Conservation (phyloP, 2,797 vertebrate species). For the Manis javanica region DNA sequence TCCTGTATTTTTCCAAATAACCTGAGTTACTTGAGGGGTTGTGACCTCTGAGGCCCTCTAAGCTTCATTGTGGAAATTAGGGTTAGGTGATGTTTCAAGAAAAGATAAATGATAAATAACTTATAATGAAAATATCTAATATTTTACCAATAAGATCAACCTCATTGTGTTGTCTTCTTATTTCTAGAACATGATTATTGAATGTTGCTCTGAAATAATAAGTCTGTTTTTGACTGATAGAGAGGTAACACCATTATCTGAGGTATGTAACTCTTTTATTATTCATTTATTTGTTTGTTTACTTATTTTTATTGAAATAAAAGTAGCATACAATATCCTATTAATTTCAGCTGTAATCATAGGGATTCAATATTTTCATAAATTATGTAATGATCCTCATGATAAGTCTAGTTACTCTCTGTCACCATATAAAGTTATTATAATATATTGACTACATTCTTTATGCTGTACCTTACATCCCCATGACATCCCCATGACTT, state of each 20-base stretch:
- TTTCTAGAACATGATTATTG: constrained; percentile 85
- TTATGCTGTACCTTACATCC: too few relatives aligned
- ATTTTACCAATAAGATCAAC: constrained; percentile 36
- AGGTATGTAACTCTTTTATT: constrained; percentile 84
- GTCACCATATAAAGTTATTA: too few relatives aligned
- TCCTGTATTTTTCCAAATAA: background rate
- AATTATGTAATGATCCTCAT: too few relatives aligned
- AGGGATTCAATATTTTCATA: too few relatives aligned
- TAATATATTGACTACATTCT: too few relatives aligned
- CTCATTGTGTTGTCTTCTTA: constrained; percentile 67
- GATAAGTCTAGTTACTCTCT: too few relatives aligned
- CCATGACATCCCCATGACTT: too few relatives aligned
- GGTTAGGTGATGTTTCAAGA: background rate
- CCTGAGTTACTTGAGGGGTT: background rate
- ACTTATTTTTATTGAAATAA: too few relatives aligned
- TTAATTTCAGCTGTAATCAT: too few relatives aligned
- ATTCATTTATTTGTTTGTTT: too few relatives aligned
- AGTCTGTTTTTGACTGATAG: constrained; percentile 81
- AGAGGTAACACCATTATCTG: constrained; percentile 74
- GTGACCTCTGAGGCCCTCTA: background rate
- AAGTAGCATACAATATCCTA: too few relatives aligned
- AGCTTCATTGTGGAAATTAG: background rate
- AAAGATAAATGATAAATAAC: constrained; percentile 5
- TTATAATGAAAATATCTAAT: constrained; percentile 59
- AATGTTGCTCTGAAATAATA: constrained; percentile 88